phyloP scores from a whole-genome alignment of 2,113 vertebrate genomes.

The Chelonoidis abingdonii region DNA sequence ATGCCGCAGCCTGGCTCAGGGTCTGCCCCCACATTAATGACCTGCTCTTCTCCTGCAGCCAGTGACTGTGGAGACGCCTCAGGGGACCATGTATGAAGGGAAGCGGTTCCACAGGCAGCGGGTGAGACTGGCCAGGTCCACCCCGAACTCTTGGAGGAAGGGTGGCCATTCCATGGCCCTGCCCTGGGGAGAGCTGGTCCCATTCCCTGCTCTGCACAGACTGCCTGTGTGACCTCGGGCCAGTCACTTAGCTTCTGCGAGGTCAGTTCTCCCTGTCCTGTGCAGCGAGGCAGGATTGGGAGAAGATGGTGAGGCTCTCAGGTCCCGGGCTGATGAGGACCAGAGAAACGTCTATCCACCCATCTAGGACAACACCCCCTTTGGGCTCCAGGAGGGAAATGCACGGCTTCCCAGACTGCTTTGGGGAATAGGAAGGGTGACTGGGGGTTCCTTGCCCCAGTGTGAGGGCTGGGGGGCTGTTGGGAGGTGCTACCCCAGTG shows the following conservation, averaged over 20 bases:
- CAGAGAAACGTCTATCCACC: neutral
- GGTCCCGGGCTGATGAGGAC: neutral
- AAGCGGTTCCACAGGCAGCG: conserved; percentile 88
- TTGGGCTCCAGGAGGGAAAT: too few species aligned
- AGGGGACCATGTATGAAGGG: conserved; percentile 87
- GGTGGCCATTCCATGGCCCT: rapidly evolving
- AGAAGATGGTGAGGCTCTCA: neutral
- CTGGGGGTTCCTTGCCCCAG: neutral
- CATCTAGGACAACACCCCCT: too few species aligned
- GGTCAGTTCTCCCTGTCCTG: rapidly evolving
- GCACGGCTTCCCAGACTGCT: too few species aligned
- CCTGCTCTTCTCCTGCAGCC: conserved; percentile 73
- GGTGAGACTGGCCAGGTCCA: conserved; percentile 68
- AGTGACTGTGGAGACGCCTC: conserved; percentile 89
- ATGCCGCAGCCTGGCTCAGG: rapidly evolving
- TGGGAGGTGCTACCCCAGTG: too few species aligned
- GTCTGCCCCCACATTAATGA: rapidly evolving
- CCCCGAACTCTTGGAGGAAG: neutral
- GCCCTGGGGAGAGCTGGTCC: rapidly evolving
- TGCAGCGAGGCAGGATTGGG: rapidly evolving
- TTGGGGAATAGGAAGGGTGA: neutral
- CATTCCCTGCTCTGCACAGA: rapidly evolving
- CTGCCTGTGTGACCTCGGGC: rapidly evolving
- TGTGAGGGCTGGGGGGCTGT: too few species aligned
- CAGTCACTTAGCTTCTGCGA: rapidly evolving